Evolutionary conservation across 2,113 vertebrate genomes (phyloP), one percentile per base, ranked within the genome.

Genomic region (Mobula hypostoma): DNA sequence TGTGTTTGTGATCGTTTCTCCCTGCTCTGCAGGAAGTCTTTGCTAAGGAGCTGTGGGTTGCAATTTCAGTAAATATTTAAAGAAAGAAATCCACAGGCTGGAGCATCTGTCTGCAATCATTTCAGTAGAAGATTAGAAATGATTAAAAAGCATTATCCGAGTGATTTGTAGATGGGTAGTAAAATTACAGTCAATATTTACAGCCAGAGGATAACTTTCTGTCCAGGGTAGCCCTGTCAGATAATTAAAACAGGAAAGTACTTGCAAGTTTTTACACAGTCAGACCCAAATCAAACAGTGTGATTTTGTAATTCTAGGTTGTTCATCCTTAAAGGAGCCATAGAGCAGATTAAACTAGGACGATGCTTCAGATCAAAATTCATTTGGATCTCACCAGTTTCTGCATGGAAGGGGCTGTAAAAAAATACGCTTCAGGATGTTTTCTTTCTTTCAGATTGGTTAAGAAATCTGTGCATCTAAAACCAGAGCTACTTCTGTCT

Each of bases 81-180:
- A 90, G 63, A 32, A n/a, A 15, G 61, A 90, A 90, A 90, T 90
- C 85, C 85, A 90, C 85, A 90, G 61, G 85, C 85, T 90, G 63
- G 40, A 90, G 32, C 6, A n/a, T 66, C 85, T 90, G 85, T 32
- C 61, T 90, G 58, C 61, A 63, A 90, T 66, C 61, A 90, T 90
- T 90, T 90, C 66, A 63, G 85, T 29, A 61, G n/a, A 90, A 90
- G 85, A 90, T 90, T 90, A 90, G 61, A 90, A 90, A 90, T 90
- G 85, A 90, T 66, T 90, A 68, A 68, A 90, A 90, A 90, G 29
- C 15, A 90, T 90, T 66, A 90, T 66, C 61, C 29, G 61, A 32
- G 29, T 90, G 85, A 36, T 90, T 68, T 68, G 58, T 68, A 66
- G 14, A 90, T 17, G 14, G 6, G 6, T 66, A 19, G 85, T 61